These are phyloP conservation scores for Hormaphis cornu DNA, from an alignment of 1,140 invertebrate genomes.

Conservation along the genomic window DNA sequence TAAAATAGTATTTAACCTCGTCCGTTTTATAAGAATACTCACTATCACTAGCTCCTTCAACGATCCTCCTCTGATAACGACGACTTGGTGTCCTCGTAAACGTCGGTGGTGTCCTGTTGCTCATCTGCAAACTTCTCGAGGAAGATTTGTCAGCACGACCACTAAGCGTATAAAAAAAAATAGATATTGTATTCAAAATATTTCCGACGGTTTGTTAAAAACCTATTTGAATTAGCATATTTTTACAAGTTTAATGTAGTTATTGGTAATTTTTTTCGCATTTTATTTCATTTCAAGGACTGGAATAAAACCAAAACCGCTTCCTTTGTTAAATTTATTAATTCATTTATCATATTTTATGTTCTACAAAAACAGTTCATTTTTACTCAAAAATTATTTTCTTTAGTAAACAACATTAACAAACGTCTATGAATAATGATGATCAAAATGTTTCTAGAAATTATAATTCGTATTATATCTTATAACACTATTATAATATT, in stretches of 20 bases:
- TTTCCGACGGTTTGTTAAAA: constrained; percentile 57
- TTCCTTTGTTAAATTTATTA: too few species aligned
- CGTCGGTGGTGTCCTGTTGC: constrained; percentile 59
- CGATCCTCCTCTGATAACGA: constrained; percentile 65
- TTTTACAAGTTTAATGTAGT: constrained; percentile 93
- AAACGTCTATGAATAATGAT: too few species aligned
- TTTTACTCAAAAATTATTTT: too few species aligned
- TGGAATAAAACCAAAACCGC: too few species aligned
- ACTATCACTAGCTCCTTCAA: constrained; percentile 53
- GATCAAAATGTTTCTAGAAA: too few species aligned
- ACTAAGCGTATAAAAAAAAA: constrained; percentile 49
- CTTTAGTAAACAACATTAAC: too few species aligned
- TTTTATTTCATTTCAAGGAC: too few species aligned
- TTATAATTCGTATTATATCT: too few species aligned
- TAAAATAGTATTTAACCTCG: background rate
- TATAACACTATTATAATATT: too few species aligned
- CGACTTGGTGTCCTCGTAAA: constrained; percentile 84
- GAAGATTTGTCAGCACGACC: constrained; percentile 59
- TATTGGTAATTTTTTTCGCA: constrained; percentile 98
- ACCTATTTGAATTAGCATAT: constrained; percentile 88
- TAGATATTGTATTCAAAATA: constrained; percentile 62
- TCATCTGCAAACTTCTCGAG: constrained; percentile 50
- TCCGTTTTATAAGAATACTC: too few species aligned
- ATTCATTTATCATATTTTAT: too few species aligned
- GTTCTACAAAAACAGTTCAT: too few species aligned